These are phyloP conservation scores for Rhabditoides inermis DNA, from an alignment of 2,888 invertebrate species.

Conservation along the genomic window DNA sequence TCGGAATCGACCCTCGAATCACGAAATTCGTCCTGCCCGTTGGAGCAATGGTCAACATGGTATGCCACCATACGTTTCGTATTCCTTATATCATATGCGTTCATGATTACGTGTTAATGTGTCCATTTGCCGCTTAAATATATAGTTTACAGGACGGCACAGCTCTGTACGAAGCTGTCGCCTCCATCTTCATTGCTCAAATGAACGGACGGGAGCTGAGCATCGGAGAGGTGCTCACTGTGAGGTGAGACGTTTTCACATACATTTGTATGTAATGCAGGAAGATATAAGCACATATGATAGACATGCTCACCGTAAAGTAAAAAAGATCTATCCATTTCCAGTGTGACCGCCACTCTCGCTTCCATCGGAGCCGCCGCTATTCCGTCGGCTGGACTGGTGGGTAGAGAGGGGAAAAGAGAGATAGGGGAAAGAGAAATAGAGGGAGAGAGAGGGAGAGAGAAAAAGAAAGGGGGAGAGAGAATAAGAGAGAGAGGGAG, in stretches of 20 bases:
- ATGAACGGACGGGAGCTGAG: slow-evolving; percentile 74
- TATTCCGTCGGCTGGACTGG: slow-evolving; percentile 58
- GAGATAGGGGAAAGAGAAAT: slow-evolving; percentile 10
- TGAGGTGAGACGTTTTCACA: too few species aligned
- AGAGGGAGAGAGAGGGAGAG: too few species aligned
- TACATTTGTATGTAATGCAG: too few species aligned
- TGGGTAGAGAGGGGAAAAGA: too few species aligned
- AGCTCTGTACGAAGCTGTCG: slow-evolving; percentile 72
- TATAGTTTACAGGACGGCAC: slow-evolving; percentile 53
- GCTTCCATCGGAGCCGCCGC: slow-evolving; percentile 96
- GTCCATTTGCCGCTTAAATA: neutral
- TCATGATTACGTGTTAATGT: neutral
- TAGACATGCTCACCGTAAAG: neutral
- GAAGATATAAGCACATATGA: too few species aligned
- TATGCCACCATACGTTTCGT: slow-evolving; percentile 57
- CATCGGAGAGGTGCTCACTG: slow-evolving; percentile 74
- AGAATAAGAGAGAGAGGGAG: too few species aligned
- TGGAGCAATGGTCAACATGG: slow-evolving; percentile 69
- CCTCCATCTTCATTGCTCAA: slow-evolving; percentile 77
- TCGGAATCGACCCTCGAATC: slow-evolving; percentile 62
- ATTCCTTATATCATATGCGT: too few species aligned
- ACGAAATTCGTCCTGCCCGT: slow-evolving; percentile 61
- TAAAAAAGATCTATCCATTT: too few species aligned
- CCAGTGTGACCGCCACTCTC: slow-evolving; percentile 84
- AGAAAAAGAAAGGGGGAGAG: too few species aligned